phyloP scores from a whole-genome alignment of 2,113 vertebrate genomes.

The Plestiodon gilberti region DNA sequence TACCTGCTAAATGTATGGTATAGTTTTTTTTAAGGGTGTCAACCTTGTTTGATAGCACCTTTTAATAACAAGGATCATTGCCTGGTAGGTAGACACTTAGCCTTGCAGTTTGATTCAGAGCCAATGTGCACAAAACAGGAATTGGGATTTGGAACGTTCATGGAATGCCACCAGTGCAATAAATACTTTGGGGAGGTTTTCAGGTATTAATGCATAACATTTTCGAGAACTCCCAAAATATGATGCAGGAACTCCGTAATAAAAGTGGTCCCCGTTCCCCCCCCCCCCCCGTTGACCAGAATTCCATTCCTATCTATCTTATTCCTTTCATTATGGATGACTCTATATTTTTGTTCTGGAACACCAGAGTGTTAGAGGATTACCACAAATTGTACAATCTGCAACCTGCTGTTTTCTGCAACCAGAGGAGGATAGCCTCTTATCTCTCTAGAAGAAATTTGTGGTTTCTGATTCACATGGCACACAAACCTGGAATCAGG shows the following conservation, averaged over 20 bases:
- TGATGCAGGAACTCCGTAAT: neutral
- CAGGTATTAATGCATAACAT: neutral
- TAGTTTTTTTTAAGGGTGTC: neutral
- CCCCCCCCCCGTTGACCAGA: neutral
- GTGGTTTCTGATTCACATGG: too few relatives aligned
- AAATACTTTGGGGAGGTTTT: neutral
- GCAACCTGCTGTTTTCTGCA: neutral
- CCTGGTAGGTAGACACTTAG: neutral
- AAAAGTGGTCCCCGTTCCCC: neutral
- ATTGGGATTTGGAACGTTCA: neutral
- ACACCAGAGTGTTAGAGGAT: neutral
- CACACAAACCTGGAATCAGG: too few relatives aligned
- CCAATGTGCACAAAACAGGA: neutral
- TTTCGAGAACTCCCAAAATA: neutral
- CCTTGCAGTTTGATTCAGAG: neutral
- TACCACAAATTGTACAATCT: neutral
- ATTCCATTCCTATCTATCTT: neutral
- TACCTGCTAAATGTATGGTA: neutral
- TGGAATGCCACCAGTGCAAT: neutral
- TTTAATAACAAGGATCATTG: neutral
- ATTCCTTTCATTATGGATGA: neutral
- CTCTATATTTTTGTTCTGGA: neutral
- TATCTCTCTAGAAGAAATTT: too few relatives aligned
- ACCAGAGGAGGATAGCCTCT: too few relatives aligned
- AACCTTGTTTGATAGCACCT: neutral